phyloP scores from a whole-genome alignment of 2,888 invertebrate species.

The Sturmia bella region DNA sequence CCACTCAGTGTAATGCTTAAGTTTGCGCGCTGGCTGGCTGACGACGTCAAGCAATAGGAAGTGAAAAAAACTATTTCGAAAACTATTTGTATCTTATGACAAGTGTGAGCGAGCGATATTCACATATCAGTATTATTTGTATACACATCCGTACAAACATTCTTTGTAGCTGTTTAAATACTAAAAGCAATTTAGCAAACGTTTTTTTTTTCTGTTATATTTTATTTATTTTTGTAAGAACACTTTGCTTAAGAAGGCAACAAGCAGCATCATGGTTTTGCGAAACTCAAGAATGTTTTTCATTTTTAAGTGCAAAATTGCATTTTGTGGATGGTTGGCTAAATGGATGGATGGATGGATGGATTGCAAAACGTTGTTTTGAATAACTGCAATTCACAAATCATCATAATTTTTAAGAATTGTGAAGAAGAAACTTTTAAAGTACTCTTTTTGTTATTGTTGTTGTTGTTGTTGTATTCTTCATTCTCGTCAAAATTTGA shows the following conservation, averaged over 20 bases:
- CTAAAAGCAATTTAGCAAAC: slow-evolving; percentile 29
- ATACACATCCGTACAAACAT: slow-evolving; percentile 5
- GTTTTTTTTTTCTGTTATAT: slow-evolving; percentile 3
- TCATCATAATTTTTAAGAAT: slow-evolving; percentile 24
- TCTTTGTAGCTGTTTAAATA: slow-evolving; percentile 25
- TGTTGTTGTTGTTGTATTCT: background rate
- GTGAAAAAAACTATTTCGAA: slow-evolving; percentile 60
- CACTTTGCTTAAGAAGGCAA: slow-evolving; percentile 1
- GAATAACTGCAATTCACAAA: slow-evolving; percentile 37
- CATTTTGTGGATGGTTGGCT: slow-evolving; percentile 6
- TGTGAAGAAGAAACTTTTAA: background rate
- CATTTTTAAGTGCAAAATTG: slow-evolving; percentile 15
- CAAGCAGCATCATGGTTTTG: slow-evolving; percentile 28
- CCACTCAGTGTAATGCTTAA: background rate
- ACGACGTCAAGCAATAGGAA: slow-evolving; percentile 43
- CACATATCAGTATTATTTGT: slow-evolving; percentile 3
- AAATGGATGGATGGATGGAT: background rate
- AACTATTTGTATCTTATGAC: slow-evolving; percentile 60
- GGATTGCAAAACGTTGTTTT: slow-evolving; percentile 10
- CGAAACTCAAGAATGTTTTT: slow-evolving; percentile 30
- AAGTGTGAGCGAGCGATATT: slow-evolving; percentile 47
- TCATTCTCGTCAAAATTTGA: slow-evolving; percentile 12
- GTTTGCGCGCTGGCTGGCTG: background rate
- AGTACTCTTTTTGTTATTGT: background rate
- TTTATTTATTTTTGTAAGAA: slow-evolving; percentile 6